A percentile compares a stretch with the other conserved stretches of the same genome.
These are phyloP conservation scores for Drosophila greeni DNA, from an alignment of 2,888 invertebrate genomes.

Conservation along the genomic window DNA sequence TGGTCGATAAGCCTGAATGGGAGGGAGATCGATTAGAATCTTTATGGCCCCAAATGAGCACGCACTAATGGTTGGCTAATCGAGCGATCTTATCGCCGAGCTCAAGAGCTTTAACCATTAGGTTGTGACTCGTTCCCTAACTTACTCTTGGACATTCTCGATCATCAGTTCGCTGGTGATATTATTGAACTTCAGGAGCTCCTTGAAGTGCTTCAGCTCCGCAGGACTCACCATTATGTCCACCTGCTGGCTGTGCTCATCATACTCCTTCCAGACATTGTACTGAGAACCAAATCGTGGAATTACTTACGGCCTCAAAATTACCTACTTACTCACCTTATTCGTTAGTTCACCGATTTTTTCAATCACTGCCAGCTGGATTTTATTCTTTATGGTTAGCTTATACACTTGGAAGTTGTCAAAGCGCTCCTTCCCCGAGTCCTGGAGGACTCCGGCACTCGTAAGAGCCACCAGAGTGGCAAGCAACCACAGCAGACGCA, in stretches of 20 bases:
- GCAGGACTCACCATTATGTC: slow-evolving; percentile 83
- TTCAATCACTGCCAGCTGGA: slow-evolving; percentile 79
- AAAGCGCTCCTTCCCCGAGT: slow-evolving; percentile 66
- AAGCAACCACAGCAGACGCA: slow-evolving; percentile 60
- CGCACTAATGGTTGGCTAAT: slow-evolving; percentile 29
- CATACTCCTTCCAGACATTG: slow-evolving; percentile 74
- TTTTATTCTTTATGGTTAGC: slow-evolving; percentile 79
- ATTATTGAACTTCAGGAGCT: slow-evolving; percentile 76
- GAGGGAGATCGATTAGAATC: slow-evolving; percentile 20
- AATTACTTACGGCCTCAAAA: background rate
- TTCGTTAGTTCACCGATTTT: slow-evolving; percentile 33
- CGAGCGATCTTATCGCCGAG: slow-evolving; percentile 22
- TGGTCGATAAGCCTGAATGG: slow-evolving; percentile 80
- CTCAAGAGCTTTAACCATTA: slow-evolving; percentile 16
- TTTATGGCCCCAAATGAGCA: slow-evolving; percentile 34
- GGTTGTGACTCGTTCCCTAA: background rate
- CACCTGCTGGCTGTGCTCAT: slow-evolving; percentile 77
- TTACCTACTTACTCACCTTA: slow-evolving; percentile 25
- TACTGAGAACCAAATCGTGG: slow-evolving; percentile 49
- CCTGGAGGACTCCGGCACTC: slow-evolving; percentile 47
- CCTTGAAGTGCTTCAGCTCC: slow-evolving; percentile 79
- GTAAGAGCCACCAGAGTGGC: slow-evolving; percentile 52
- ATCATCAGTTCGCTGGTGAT: slow-evolving; percentile 80
- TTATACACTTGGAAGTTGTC: slow-evolving; percentile 75
- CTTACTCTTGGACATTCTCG: slow-evolving; percentile 81